Evolutionary conservation across 2,113 vertebrate genomes (phyloP), one percentile per base, ranked within the genome.

Genomic region (Callopanchax toddi): DNA sequence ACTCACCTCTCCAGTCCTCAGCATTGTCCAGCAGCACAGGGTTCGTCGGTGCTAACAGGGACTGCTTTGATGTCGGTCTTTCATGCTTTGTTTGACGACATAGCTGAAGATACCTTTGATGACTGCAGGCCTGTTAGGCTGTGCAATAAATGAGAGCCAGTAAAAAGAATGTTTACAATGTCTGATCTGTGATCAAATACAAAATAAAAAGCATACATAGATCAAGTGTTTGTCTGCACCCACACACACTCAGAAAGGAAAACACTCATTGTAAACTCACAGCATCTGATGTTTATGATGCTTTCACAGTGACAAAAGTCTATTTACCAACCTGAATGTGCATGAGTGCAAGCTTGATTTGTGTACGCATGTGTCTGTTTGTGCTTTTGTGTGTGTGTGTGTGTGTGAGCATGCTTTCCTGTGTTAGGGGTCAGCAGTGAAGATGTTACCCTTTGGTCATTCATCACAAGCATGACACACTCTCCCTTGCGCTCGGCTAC

Each of bases 391-490:
- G 46, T 68, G 71, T 66, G 65, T 78, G 71, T 65, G 52, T 80
- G 21, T 68, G 40, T 54, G 76, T 60, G 70, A 83, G 82, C 59
- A 65, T 77, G 75, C 59, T 53, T 40, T 68, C 67, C 66, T 50
- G 76, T 69, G 73, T 81, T 82, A 70, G 86, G 81, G 91, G 90
- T 91, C 90, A 92, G 87, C 84, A 92, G 91, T 92, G 91, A 93
- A 93, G 92, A 92, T 85, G 89, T 91, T 89, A 91, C 82, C 80
- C 79, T 76, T 67, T 83, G 86, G 86, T 86, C 91, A 91, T 93
- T 93, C 80, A 93, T 93, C 91, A 93, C 76, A 62, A 60, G 65
- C 67, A 51, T 91, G 88, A 92, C 91, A 92, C 79, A 69, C 80
- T 91, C 91, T 89, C 86, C 88, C 87, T 69, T 72, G 88, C 65